Evolutionary conservation across 2,113 vertebrate species (phyloP), one percentile per base, ranked within the genome.

Genomic region (Orthonyx spaldingii): DNA sequence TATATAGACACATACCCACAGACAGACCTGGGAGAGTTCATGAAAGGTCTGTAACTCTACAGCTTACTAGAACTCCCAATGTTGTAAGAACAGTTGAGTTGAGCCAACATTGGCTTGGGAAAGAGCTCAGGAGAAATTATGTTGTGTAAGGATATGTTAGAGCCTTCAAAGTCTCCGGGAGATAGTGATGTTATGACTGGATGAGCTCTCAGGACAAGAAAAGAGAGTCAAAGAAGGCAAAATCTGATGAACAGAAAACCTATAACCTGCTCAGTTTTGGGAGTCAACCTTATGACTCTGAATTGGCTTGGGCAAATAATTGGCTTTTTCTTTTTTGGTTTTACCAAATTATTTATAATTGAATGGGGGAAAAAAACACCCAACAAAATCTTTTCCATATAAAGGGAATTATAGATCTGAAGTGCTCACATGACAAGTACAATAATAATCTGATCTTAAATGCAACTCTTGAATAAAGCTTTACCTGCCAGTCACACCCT

Each of bases 281-380:
- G 10, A 71, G 19, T 26, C 28, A 46, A 1, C 7, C 47, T 71
- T 47, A 35, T 32, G 49, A 65, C 9, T 53, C 37, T 11, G 4
- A 20, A 61, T 49, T 61, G 10, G 7, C 28, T 88, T 63, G n/a
- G 30, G 33, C 1, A 12, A 74, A 72, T 57, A 16, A 35, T 1
- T 64, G n/a, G 26, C 2, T 19, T 41, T 26, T 26, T 39, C 37
- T 26, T 26, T 39, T 64, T 23, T 20, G 4, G 7, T 79, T 84
- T 86, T 55, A 33, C 16, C 17, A 84, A 75, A 76, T 27, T 87
- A 52, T 41, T 70, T 71, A 50, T 32, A 23, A 85, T 42, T n/a
- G 3, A 50, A 17, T 75, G 11, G 27, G 6, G 1, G 3, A 5
- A n/a, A 8, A 30, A 30, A 6, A 1, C 10, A 17, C 17, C 9